These are phyloP conservation scores for Ephialtes manifestator DNA, from an alignment of 2,888 invertebrate species.

Conservation along the genomic window DNA sequence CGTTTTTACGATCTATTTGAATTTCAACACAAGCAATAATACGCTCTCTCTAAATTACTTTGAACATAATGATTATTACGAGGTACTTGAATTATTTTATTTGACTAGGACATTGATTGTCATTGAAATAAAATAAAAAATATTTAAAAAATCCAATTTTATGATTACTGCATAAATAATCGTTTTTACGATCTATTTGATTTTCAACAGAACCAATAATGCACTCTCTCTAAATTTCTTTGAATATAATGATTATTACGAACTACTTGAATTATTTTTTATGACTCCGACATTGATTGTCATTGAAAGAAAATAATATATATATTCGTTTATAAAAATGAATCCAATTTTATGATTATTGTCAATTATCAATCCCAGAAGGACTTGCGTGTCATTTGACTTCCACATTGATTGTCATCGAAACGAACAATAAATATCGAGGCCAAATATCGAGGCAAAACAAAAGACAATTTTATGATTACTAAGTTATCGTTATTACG, in stretches of 20 bases:
- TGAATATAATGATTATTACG: constrained; percentile 39
- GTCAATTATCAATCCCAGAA: not conserved
- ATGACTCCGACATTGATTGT: not conserved
- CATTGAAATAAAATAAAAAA: not conserved
- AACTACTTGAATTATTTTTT: constrained; percentile 33
- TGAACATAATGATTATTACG: constrained; percentile 38
- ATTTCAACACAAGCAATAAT: not conserved
- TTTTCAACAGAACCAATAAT: not conserved
- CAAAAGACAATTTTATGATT: not conserved
- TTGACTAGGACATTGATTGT: not conserved
- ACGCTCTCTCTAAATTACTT: not conserved
- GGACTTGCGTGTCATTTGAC: not conserved
- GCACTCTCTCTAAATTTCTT: not conserved
- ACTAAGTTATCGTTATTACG: not conserved
- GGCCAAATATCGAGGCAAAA: constrained; percentile 1
- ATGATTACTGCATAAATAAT: not conserved
- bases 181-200: constrained; percentile 20
- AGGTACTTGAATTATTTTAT: constrained; percentile 32
- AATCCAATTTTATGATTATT: no score
- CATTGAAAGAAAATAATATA: not conserved
- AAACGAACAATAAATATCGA: no score
- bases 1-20: constrained; percentile 20
- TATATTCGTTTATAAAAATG: no score
- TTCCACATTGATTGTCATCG: not conserved
- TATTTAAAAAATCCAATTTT: not conserved